Percentiles rank a stretch among this genome's conserved stretches.
phyloP scores from a whole-genome alignment of 2,797 vertebrate genomes.

The Gobionotothen gibberifrons region DNA sequence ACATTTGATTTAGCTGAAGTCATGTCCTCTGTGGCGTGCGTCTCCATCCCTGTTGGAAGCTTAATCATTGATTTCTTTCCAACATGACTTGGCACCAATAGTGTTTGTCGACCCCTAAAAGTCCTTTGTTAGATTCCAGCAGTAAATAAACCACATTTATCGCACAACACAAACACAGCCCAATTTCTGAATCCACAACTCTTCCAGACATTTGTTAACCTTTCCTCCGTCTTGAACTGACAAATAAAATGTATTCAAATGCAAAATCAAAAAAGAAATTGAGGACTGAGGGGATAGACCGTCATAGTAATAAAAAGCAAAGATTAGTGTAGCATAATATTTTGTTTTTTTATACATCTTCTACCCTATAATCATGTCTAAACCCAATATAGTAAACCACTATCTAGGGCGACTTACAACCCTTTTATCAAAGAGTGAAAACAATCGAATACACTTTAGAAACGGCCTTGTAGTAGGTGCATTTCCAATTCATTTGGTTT shows the following conservation, averaged over 20 bases:
- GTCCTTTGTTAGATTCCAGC: slow-evolving; percentile 13
- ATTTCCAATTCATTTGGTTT: not conserved
- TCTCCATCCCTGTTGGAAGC: slow-evolving; percentile 16
- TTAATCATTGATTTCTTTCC: slow-evolving; percentile 55
- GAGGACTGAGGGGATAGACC: no score
- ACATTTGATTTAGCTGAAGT: not conserved
- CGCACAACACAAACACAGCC: slow-evolving; percentile 5
- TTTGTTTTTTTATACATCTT: not conserved
- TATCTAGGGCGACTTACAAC: not conserved
- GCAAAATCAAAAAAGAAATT: not conserved
- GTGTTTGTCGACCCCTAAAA: slow-evolving; percentile 47
- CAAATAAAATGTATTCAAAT: no score
- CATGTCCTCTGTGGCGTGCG: not conserved
- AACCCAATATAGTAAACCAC: not conserved
- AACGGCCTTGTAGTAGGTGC: not conserved
- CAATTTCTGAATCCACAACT: not conserved
- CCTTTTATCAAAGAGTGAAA: not conserved
- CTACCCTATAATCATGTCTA: not conserved
- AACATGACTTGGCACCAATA: slow-evolving; percentile 29
- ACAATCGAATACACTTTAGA: not conserved
- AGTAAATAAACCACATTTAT: slow-evolving; percentile 5
- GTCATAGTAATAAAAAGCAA: not conserved
- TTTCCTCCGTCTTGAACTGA: not conserved
- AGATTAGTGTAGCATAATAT: not conserved
- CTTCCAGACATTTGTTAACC: not conserved